Evolutionary conservation across 2,888 invertebrate species (phyloP), one percentile per base, ranked within the genome.

Genomic region (Argynnis bischoffii): DNA sequence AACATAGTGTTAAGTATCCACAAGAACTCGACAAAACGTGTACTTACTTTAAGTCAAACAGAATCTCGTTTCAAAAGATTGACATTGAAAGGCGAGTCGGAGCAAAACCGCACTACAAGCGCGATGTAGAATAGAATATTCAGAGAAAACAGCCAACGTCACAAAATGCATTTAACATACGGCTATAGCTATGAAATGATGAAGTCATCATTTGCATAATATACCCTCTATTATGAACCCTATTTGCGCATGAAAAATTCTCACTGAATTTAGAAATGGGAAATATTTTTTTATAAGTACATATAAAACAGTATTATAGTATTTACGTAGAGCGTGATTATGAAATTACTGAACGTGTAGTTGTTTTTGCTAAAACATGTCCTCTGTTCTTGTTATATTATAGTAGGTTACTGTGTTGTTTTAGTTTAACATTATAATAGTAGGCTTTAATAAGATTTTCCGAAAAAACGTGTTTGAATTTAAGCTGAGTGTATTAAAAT

Each of bases 61-160:
- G 68, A 72, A 69, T 73, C 71, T 69, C 65, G 66, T 73, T 74
- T 74, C 68, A 74, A 74, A 75, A 72, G 72, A 70, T 74, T 69
- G 72, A 72, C 73, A 67, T 51, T 74, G 71, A 73, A 73, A 71
- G 68, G 69, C 72, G 63, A 64, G 66, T 69, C 57, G 54, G 70
- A 67, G 66, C 50, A 63, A 63, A 61, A 66, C 59, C 59, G 65
- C 65, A 59, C 18, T 59, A 65, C 53, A 41, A 18, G 46, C 53
- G 41, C 31, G 47, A 46, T 53, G 31, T 26, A 54, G 54, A 59
- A 59, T 59, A 48, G 47, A 59, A 59, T 59, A 54, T 65, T 54
- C 65, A 65, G 57, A 41, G 56, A 51, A 61, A 65, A 65, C 53
- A 59, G 59, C 47, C 4, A 54, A 59, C 57, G 47, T 54, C 53